Conservation (phyloP, 2,888 invertebrate genomes). For the Venustoraphidia nigricollis region DNA sequence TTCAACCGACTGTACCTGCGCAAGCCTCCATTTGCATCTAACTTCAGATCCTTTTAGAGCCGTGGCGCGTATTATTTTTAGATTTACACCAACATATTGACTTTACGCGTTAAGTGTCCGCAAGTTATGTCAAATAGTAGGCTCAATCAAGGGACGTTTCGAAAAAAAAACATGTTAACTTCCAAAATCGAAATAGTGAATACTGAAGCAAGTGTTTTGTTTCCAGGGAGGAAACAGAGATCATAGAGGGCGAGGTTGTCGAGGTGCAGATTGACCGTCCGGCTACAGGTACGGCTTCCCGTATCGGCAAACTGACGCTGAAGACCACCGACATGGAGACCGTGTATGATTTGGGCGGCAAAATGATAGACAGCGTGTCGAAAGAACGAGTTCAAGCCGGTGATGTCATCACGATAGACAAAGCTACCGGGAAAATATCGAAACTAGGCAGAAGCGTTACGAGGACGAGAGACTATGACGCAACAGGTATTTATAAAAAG, state of each 20-base stretch:
- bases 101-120: too few relatives aligned
- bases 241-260: constrained; percentile 98
- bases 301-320: constrained; percentile 85
- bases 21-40: too few relatives aligned
- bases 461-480: constrained; percentile 93
- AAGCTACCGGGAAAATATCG: constrained; percentile 90
- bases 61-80: too few relatives aligned
- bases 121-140: too few relatives aligned
- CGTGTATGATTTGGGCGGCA: constrained; percentile 93
- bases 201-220: not conserved
- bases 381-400: constrained; percentile 94
- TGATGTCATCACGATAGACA: constrained; percentile 96
- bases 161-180: too few relatives aligned
- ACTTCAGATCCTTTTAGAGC: too few relatives aligned
- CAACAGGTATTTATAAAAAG: constrained; percentile 47
- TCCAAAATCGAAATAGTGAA: too few relatives aligned
- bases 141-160: too few relatives aligned
- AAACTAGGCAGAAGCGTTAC: constrained; percentile 89
- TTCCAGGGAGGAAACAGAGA: constrained; percentile 87
- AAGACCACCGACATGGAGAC: constrained; percentile 99
- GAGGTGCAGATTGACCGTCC: constrained; percentile 94
- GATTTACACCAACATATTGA: too few relatives aligned
- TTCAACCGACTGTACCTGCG: too few relatives aligned
- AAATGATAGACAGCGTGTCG: constrained; percentile 92
- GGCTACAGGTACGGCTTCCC: constrained; percentile 74